Evolutionary conservation across 2,888 invertebrate species (phyloP), one percentile per base, ranked within the genome.

Genomic region (Mythimna vitellina): DNA sequence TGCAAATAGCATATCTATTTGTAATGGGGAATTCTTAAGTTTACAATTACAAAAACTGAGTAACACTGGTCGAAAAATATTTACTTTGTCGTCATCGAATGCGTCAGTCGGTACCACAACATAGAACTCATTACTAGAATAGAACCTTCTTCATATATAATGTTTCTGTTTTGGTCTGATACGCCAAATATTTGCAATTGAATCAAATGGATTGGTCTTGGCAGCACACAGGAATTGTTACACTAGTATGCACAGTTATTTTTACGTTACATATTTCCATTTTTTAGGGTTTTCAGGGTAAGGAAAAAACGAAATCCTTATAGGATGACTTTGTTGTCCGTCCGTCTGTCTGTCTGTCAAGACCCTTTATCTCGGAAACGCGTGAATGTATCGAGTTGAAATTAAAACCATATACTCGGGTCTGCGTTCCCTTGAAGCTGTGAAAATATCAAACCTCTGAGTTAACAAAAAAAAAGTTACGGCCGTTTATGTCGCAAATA

Each of bases 61-160:
- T 70, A 7, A 56, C 12, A 56, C 54, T 38, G 14, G 32, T 14
- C 10, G 20, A 73, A 63, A 65, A 66, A 66, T 80, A 80, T 80
- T 66, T 46, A 57, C 51, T 17, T 29, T 70, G 65, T 56, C 63
- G 70, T 38, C 65, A 65, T 42, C 35, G 20, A 17, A 29, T 61
- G 57, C 62, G 53, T 75, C 49, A 62, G 20, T 53, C 22, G 17
- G 22, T 22, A 29, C 20, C 1, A 22, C 17, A 17, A 42, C 25
- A 17, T 61, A 22, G 7, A 70, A 12, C 38, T 10, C 29, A 32
- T 20, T 35, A 35, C 56, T 51, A 71, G 42, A 78, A 56, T 51
- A 71, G 56, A 78, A 51, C 51, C 56, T 72, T 70, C 58, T 70
- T 46, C 10, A n/a, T 6, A 22, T 0, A 22, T 0, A 65, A 56